These are phyloP conservation scores for Aphelenchoides avenae DNA, from an alignment of 1,140 invertebrate genomes.

Conservation along the genomic window DNA sequence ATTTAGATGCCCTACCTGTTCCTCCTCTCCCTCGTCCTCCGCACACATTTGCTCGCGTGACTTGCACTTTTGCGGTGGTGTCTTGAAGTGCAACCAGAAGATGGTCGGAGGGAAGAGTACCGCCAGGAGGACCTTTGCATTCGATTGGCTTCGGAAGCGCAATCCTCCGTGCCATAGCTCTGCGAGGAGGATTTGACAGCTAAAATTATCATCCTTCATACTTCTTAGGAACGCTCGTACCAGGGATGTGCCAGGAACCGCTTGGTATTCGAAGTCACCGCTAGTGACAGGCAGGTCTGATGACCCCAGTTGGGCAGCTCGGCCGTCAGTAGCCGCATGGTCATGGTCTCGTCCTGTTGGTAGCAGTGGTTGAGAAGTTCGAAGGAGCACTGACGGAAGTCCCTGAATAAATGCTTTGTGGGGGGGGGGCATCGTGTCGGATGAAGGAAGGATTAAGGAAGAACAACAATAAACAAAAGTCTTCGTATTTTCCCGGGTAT, in stretches of 20 bases:
- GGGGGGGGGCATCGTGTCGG: no score
- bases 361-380: constrained; percentile 92
- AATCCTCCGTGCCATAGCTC: constrained; percentile 98
- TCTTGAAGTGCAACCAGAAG: constrained; percentile 85
- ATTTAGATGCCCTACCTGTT: no score
- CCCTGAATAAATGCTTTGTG: no score
- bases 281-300: constrained; percentile 89
- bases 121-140: constrained; percentile 77
- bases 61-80: no score
- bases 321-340: constrained; percentile 87
- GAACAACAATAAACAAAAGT: neutral
- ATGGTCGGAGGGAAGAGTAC: constrained; percentile 82
- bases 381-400: constrained; percentile 68
- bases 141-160: constrained; percentile 81
- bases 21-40: neutral
- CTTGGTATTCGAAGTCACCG: constrained; percentile 89
- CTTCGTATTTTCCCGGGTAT: no score
- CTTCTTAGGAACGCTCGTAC: constrained; percentile 81
- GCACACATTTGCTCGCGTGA: no score
- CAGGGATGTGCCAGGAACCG: constrained; percentile 86
- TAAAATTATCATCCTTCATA: constrained; percentile 17
- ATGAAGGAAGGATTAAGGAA: neutral
- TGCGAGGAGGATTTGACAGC: constrained; percentile 91
- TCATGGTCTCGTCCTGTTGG: constrained; percentile 87
- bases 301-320: constrained; percentile 94